phyloP scores from a whole-genome alignment of 2,113 vertebrate species.

The Dolichallabes microphthalmus region DNA sequence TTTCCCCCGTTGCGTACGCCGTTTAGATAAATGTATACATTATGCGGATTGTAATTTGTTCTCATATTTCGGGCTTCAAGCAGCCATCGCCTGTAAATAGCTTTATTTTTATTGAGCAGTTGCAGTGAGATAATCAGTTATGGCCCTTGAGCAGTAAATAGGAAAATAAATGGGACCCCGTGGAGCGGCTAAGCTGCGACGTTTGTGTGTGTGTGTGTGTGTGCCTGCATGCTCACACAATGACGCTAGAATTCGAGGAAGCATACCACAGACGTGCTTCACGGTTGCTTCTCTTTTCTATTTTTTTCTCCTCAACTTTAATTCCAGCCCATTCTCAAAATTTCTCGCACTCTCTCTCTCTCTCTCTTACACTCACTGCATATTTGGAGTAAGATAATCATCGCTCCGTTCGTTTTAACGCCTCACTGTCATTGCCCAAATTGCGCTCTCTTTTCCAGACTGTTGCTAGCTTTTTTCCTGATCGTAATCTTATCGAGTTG shows the following conservation, averaged over 20 bases:
- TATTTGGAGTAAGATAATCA: constrained; percentile 67
- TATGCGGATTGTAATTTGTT: constrained; percentile 50
- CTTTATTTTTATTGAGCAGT: constrained; percentile 62
- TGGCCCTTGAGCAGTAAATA: constrained; percentile 57
- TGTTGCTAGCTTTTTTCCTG: constrained; percentile 62
- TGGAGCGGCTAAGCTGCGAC: constrained; percentile 32
- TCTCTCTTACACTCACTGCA: constrained; percentile 2
- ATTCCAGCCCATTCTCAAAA: neutral
- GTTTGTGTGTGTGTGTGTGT: constrained; percentile 12
- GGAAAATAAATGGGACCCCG: constrained; percentile 52
- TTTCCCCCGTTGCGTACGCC: constrained; percentile 8
- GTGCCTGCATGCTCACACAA: constrained; percentile 1
- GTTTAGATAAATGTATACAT: constrained; percentile 49
- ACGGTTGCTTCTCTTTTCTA: neutral
- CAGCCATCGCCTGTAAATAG: constrained; percentile 54
- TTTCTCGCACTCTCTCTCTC: constrained; percentile 14
- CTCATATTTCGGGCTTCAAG: constrained; percentile 53
- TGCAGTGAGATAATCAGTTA: constrained; percentile 48
- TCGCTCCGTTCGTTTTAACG: constrained; percentile 47
- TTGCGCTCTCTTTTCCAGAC: constrained; percentile 52
- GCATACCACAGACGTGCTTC: constrained; percentile 27
- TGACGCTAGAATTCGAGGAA: constrained; percentile 46
- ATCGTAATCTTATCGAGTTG: constrained; percentile 73
- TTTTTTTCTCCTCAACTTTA: neutral
- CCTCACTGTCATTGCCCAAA: constrained; percentile 48